phyloP scores from a whole-genome alignment of 2,113 vertebrate genomes.

The Leucopternis melanops region DNA sequence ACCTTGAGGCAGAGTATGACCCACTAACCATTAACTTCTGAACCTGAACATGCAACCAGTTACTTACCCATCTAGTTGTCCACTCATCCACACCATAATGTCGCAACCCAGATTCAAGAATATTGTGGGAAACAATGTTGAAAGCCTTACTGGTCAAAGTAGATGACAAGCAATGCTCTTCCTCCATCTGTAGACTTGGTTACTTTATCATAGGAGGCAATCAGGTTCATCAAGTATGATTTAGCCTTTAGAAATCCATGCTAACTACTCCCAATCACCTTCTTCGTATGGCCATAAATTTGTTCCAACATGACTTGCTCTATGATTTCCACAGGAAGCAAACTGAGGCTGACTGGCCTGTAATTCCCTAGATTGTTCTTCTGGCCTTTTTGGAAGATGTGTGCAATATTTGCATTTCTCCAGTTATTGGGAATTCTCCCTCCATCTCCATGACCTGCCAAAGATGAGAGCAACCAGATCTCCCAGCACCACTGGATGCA shows the following conservation, averaged over 20 bases:
- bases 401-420: background rate
- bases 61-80: background rate
- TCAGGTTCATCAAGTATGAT: background rate
- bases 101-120: background rate
- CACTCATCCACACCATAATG: background rate
- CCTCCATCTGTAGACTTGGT: too few relatives aligned
- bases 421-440: background rate
- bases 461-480: background rate
- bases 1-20: background rate
- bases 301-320: background rate
- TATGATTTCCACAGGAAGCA: background rate
- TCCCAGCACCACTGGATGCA: background rate
- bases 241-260: background rate
- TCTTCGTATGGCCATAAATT: background rate
- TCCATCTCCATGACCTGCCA: background rate
- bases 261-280: background rate
- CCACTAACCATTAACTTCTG: background rate
- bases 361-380: background rate
- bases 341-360: background rate
- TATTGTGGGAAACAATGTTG: background rate
- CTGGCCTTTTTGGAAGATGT: background rate
- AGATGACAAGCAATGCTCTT: background rate
- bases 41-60: background rate
- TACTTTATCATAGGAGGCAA: background rate
- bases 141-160: background rate